Base-by-base conservation (phyloP, 2,797 vertebrate species). In the Sebastes flavidus region DNA sequence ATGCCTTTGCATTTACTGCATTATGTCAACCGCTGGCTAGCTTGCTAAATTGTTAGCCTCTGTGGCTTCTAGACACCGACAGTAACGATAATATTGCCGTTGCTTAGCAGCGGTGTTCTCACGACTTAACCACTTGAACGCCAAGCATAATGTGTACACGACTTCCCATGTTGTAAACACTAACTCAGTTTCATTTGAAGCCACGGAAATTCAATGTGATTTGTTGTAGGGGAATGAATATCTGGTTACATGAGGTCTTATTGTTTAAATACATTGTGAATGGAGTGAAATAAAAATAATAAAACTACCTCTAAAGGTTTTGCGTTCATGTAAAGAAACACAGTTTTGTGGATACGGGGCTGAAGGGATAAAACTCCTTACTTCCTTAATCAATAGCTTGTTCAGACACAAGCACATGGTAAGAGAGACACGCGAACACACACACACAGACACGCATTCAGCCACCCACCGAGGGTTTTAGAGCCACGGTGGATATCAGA, bases 401-500 rank as follows among this genome's bases (percentile, higher is more conserved):
- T 49, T 77, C 42, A 83, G 34, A 82, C 25, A 69, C 52, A 71
- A 52, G 13, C 67, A 76, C 68, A 32, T 22, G 18, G 25, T 32
- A 25, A 76, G 34, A 76, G 34, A 65, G 20, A 72, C 32, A 71
- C 11, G 24, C 22, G 76, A 27, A 67, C 63, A 65, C 76, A 71
- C 38, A 65, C 49, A 74, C 59, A 63, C 42, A 68, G n/a, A 70
- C 65, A 66, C 60, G 62, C 63, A 63, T 66, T 66, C 52, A 91
- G 74, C 87, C 91, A 89, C 89, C 86, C 90, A 87, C 87, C 2
- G 36, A 84, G 90, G 75, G 62, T 85, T 87, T 88, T 86, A 86
- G 81, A 94, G 81, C 84, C 78, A 88, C 9, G 81, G 76, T 86
- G 89, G 91, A 92, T 93, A 95, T 96, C 94, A 94, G 92, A 94